Evolutionary conservation across 2,113 vertebrate genomes (phyloP), one percentile per base, ranked within the genome.

Genomic region (Chaetops frenatus): DNA sequence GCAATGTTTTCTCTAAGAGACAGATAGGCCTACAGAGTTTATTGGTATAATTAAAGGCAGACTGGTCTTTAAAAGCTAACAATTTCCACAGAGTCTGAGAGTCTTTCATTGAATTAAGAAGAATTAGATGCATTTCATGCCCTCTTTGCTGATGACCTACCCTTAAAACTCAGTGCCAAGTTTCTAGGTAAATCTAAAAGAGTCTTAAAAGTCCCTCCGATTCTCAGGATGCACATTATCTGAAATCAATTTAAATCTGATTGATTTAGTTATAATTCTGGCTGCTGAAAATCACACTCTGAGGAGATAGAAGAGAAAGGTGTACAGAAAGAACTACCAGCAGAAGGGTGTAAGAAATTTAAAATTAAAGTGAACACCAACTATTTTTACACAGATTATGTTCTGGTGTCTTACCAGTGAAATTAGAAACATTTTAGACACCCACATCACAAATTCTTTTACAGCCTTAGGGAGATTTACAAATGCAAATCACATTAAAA

Each of bases 1-100:
- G 45, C 65, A 86, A 93, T 88, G 88, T 88, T 96, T 95, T 96
- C 56, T 53, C 69, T 96, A 93, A 97, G 86, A 93, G 82, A 81
- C 72, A 78, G 86, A 94, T 76, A 96, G 73, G 62, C 78, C 81
- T 84, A 47, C 60, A 87, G 54, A 80, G 67, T 95, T 97, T 94
- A 81, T 78, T 95, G 94, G 57, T 66, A 69, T 96, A 95, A 96
- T 91, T 95, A 90, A 92, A 81, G 88, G 53, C 77, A 95, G 76
- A 69, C 25, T 76, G 73, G 35, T 60, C 78, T 96, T 96, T 95
- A 86, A 95, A 94, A 94, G 36, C 94, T 88, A 91, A 90, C 40
- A 76, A 51, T 90, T 84, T 81, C 76, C 78, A 94, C 66, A 76
- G 81, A 95, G 42, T 45, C 86, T 87, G 45, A 69, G 31, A 64